phyloP scores from a whole-genome alignment of 2,888 invertebrate genomes.

The Dicycla oo region DNA sequence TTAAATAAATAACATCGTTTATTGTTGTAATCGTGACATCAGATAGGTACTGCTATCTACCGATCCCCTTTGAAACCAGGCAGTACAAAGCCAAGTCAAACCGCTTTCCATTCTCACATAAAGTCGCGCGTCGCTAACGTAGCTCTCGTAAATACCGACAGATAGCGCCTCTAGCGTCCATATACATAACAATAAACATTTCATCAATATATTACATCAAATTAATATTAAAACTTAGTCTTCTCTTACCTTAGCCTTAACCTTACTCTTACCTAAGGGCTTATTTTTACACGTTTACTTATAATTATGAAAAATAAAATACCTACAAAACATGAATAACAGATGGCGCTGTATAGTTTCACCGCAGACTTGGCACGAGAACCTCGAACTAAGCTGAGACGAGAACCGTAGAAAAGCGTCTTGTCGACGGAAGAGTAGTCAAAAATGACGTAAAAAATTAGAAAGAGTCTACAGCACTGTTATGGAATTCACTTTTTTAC shows the following conservation, averaged over 20 bases:
- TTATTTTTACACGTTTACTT: background rate
- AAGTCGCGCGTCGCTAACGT: background rate
- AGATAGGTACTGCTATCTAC: conserved; percentile 12
- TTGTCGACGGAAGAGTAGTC: too few relatives aligned
- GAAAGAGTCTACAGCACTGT: too few relatives aligned
- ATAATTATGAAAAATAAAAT: background rate
- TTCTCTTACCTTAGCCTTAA: too few relatives aligned
- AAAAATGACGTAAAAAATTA: too few relatives aligned
- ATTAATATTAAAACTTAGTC: background rate
- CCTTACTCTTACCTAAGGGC: too few relatives aligned
- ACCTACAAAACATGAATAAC: background rate
- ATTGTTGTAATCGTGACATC: background rate
- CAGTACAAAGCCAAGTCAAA: too few relatives aligned
- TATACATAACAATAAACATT: background rate
- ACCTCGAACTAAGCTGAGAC: too few relatives aligned
- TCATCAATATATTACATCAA: background rate
- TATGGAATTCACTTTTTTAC: too few relatives aligned
- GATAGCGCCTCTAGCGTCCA: background rate
- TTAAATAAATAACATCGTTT: background rate
- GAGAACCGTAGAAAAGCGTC: too few relatives aligned
- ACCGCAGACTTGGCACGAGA: too few relatives aligned
- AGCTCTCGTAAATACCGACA: background rate
- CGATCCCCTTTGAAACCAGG: background rate
- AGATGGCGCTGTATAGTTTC: conserved; percentile 12
- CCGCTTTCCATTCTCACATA: background rate